These are phyloP conservation scores for Astreopora myriophthalma DNA, from an alignment of 64 coral and sea anemone species.

Conservation along the genomic window DNA sequence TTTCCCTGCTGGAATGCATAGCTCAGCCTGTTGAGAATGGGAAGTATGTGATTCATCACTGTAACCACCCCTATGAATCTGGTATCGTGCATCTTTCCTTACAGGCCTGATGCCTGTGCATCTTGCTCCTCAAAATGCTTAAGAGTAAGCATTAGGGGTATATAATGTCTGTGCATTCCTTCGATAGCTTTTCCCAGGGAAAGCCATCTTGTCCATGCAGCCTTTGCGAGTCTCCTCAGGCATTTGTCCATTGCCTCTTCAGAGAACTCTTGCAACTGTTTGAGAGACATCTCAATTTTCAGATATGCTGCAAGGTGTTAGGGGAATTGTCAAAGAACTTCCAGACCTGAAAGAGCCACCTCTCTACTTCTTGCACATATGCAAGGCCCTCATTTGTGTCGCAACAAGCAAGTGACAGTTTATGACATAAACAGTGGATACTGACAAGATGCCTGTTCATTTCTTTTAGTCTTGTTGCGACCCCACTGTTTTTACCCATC, in stretches of 20 bases:
- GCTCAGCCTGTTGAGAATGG: no score
- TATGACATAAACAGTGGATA: slow-evolving; percentile 31
- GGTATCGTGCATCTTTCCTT: slow-evolving; percentile 20
- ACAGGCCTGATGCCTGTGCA: slow-evolving; percentile 34
- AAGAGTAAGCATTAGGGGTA: no score
- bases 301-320: neutral
- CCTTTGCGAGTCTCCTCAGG: neutral
- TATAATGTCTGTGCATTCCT: slow-evolving; percentile 18
- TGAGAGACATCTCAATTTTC: no score
- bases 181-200: no score
- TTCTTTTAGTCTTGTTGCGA: neutral
- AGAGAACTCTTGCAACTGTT: slow-evolving; percentile 7
- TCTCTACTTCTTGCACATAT: slow-evolving; percentile 42
- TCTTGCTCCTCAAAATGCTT: no score
- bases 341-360: slow-evolving; percentile 18
- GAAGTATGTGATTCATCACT: no score
- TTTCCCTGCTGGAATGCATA: slow-evolving; percentile 52
- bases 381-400: neutral
- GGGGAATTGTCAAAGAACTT: slow-evolving; percentile 52
- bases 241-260: slow-evolving; percentile 11
- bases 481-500: slow-evolving; percentile 45
- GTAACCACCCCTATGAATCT: slow-evolving; percentile 65
- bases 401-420: no score
- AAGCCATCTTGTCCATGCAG: no score
- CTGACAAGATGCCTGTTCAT: slow-evolving; percentile 46